These are phyloP conservation scores for Mico argentatus DNA, from an alignment of 2,797 vertebrate genomes.

Conservation along the genomic window DNA sequence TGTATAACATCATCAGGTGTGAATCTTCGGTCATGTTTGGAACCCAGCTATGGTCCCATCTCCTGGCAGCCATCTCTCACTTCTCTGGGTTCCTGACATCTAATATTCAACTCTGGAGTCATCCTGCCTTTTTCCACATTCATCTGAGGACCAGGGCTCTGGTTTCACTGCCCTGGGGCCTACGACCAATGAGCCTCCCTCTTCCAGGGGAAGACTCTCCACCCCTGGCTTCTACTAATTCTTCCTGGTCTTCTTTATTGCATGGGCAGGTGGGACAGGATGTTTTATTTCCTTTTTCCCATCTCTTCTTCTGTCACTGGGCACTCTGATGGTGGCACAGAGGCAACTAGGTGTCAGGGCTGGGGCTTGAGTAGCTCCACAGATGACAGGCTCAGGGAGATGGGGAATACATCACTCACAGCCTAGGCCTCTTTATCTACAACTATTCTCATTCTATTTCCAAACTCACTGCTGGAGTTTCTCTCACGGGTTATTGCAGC, in stretches of 20 bases:
- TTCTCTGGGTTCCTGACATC: not conserved
- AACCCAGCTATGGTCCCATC: not conserved
- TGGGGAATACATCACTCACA: fast-evolving
- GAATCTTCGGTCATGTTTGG: not conserved
- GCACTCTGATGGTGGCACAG: not conserved
- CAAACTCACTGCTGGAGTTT: not conserved
- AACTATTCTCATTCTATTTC: not conserved
- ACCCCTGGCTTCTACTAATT: not conserved
- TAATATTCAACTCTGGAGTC: not conserved
- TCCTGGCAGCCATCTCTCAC: not conserved
- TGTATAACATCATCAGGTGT: not conserved
- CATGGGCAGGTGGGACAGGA: not conserved
- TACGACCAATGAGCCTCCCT: not conserved
- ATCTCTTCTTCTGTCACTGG: not conserved
- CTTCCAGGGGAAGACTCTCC: not conserved
- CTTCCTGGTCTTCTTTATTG: not conserved
- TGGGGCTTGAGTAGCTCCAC: not conserved
- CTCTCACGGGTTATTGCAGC: not conserved
- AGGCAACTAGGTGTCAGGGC: not conserved
- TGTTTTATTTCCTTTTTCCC: not conserved
- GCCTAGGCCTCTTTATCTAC: not conserved
- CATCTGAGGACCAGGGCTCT: not conserved
- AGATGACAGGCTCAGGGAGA: not conserved
- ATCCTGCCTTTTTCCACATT: not conserved
- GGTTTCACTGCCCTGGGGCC: not conserved